A percentile compares a stretch with the other conserved stretches of the same genome.
phyloP scores from a whole-genome alignment of 2,113 vertebrate genomes.

The Noctilio leporinus region DNA sequence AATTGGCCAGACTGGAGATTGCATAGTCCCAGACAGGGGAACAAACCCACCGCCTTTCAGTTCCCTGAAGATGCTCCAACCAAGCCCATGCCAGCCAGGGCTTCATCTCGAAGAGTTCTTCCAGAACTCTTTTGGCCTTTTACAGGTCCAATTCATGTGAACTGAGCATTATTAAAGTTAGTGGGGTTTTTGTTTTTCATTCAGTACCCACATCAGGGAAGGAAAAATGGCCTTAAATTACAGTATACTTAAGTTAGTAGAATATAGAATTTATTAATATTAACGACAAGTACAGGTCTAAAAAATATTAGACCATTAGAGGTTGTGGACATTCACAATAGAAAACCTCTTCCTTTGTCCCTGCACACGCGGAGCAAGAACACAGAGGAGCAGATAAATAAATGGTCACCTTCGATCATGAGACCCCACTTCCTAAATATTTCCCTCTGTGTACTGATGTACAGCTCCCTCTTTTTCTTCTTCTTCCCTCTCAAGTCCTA shows the following conservation, averaged over 20 bases:
- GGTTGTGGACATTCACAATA: neutral
- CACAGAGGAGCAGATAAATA: neutral
- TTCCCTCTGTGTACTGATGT: neutral
- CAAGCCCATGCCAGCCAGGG: neutral
- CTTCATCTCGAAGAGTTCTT: neutral
- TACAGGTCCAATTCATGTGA: conserved; percentile 28
- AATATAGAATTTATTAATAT: neutral
- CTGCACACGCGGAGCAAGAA: neutral
- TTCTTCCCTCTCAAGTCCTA: neutral
- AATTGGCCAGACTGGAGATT: no score
- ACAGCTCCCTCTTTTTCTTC: neutral
- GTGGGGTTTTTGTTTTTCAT: neutral
- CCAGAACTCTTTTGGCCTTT: conserved; percentile 20
- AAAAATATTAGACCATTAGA: neutral
- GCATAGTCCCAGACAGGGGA: no score
- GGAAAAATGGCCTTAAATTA: neutral
- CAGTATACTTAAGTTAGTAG: neutral
- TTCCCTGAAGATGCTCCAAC: no score
- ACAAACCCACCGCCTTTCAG: no score
- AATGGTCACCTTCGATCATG: neutral
- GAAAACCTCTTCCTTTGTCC: neutral
- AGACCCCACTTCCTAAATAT: neutral
- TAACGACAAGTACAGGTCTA: neutral
- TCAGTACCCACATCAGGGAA: neutral
- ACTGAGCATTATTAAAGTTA: conserved; percentile 21